These are phyloP conservation scores for Oppia nitens DNA, from an alignment of 1,140 invertebrate genomes.

Conservation along the genomic window DNA sequence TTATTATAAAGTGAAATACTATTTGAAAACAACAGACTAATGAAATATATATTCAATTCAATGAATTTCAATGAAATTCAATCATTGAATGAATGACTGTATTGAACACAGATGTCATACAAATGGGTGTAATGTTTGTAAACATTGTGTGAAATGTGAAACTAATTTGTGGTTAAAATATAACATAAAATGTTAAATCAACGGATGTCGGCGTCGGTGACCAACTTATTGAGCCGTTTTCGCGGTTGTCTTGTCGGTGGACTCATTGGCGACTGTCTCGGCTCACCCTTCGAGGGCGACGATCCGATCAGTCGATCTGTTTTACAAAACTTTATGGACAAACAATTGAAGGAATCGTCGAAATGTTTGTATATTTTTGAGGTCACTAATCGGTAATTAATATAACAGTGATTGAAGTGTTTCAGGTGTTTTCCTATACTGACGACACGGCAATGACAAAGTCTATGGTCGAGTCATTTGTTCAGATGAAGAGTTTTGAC, in stretches of 20 bases:
- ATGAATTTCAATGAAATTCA: no score
- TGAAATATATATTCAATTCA: no score
- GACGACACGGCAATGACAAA: conserved; percentile 63
- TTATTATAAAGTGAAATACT: no score
- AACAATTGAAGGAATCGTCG: conserved; percentile 31
- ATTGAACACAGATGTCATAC: no score
- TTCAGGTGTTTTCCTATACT: conserved; percentile 43
- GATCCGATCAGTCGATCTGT: conserved; percentile 32
- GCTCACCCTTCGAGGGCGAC: conserved; percentile 48
- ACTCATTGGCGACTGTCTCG: conserved; percentile 53
- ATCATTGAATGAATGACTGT: no score
- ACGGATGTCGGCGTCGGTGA: background rate
- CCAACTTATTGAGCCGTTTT: conserved; percentile 15
- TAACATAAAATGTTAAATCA: no score
- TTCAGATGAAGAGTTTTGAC: conserved; percentile 36
- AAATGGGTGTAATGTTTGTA: no score
- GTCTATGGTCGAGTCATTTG: conserved; percentile 42
- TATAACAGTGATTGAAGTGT: conserved; percentile 25
- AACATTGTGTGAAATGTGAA: no score
- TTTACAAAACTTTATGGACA: conserved; percentile 41
- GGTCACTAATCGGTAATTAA: no score
- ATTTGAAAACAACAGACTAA: no score
- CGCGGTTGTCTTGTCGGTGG: conserved; percentile 45
- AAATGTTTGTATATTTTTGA: conserved; percentile 8
- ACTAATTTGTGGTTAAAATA: no score